A percentile compares a stretch with the other conserved stretches of the same genome.
phyloP scores from a whole-genome alignment of 2,888 invertebrate species.

The Aphodius sticticus region DNA sequence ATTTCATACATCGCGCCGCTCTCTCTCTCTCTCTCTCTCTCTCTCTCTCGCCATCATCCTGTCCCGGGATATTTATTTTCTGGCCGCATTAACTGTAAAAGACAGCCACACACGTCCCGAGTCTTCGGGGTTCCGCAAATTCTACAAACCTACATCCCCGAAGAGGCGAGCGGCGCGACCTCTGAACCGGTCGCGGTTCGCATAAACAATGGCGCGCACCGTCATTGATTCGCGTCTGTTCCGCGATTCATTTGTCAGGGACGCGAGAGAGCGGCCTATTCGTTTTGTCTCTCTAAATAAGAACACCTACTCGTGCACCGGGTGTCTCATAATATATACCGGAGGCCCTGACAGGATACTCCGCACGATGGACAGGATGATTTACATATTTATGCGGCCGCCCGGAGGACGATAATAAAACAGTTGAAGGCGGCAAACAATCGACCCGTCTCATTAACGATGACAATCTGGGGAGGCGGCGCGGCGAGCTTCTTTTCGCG shows the following conservation, averaged over 20 bases:
- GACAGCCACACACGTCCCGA: conserved; percentile 44
- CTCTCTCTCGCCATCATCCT: neutral
- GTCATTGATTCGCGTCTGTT: neutral
- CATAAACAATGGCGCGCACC: conserved; percentile 4
- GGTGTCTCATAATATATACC: conserved; percentile 4
- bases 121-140: conserved; percentile 47
- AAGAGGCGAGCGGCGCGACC: conserved; percentile 39
- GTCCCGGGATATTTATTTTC: conserved; percentile 22
- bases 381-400: conserved; percentile 21
- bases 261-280: neutral
- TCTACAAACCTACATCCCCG: conserved; percentile 50
- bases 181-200: conserved; percentile 43
- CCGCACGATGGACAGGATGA: conserved; percentile 28
- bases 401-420: conserved; percentile 4
- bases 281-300: neutral
- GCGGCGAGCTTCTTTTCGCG: conserved; percentile 8
- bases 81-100: conserved; percentile 41
- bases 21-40: conserved; percentile 9
- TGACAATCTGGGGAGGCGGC: conserved; percentile 4
- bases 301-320: conserved; percentile 4
- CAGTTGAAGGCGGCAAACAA: conserved; percentile 18
- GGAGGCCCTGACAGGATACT: conserved; percentile 22
- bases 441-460: conserved; percentile 24
- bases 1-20: conserved; percentile 9
- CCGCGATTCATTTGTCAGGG: neutral